Percentiles rank a stretch among this genome's conserved stretches.
phyloP scores from a whole-genome alignment of 2,113 vertebrate species.

The Neoarius graeffei region DNA sequence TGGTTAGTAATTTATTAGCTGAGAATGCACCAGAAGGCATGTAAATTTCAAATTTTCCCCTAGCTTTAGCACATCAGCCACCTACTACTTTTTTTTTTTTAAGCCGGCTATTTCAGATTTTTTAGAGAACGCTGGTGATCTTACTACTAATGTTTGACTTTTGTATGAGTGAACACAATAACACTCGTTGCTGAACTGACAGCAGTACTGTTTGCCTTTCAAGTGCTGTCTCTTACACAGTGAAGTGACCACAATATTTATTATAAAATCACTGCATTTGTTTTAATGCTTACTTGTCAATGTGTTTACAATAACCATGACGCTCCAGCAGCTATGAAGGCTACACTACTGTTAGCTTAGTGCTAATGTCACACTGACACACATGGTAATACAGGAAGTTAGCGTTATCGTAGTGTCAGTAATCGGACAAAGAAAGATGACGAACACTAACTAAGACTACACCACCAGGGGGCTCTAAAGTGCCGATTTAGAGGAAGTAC shows the following conservation, averaged over 20 bases:
- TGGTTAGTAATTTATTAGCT: too few relatives aligned
- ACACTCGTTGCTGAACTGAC: not conserved
- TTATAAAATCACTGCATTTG: not conserved
- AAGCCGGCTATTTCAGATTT: too few relatives aligned
- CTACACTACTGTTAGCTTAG: not conserved
- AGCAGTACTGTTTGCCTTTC: not conserved
- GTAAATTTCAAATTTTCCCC: too few relatives aligned
- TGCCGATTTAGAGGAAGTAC: not conserved
- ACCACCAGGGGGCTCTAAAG: slow-evolving; percentile 23
- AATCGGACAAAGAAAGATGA: not conserved
- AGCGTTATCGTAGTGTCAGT: not conserved
- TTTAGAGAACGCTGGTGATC: not conserved
- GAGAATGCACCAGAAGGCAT: too few relatives aligned
- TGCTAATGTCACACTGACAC: not conserved
- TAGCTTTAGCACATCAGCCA: too few relatives aligned
- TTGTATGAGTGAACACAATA: not conserved
- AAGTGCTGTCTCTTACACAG: not conserved
- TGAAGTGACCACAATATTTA: not conserved
- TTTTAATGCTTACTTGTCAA: not conserved
- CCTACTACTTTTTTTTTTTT: too few relatives aligned
- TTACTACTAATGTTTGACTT: not conserved
- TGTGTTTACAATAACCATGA: not conserved
- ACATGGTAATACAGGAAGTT: not conserved
- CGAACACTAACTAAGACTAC: not conserved
- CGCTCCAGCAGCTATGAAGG: too few relatives aligned